Evolutionary conservation across 1,140 invertebrate species (phyloP).

Genomic region (Gonatopus flavifemur): DNA sequence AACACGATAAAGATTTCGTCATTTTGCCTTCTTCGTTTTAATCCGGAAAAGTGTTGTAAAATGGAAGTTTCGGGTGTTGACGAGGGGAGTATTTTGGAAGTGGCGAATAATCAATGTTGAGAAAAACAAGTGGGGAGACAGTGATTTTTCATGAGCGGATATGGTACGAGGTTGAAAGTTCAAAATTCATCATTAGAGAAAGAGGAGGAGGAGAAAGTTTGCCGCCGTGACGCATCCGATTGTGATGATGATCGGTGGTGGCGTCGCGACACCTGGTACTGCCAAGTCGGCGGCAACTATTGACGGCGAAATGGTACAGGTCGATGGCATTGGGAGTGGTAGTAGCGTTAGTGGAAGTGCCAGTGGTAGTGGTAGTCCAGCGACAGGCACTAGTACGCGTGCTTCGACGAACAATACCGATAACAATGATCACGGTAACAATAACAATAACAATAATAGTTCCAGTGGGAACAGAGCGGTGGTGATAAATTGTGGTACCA

Average conservation of each 20-base stretch:
- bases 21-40: too few species aligned
- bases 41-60: too few species aligned
- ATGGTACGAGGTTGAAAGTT: background rate
- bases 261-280: slow-evolving; percentile 53
- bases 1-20: too few species aligned
- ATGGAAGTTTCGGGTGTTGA: too few species aligned
- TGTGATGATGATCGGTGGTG: slow-evolving; percentile 57
- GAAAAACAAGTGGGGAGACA: background rate
- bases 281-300: slow-evolving; percentile 49
- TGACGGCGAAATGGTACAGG: slow-evolving; percentile 49
- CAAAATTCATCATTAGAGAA: too few species aligned
- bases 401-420: slow-evolving; percentile 20
- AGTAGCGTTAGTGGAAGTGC: slow-evolving; percentile 54
- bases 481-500: slow-evolving; percentile 29
- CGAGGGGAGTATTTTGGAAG: too few species aligned
- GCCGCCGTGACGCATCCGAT: slow-evolving; percentile 25
- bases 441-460: slow-evolving; percentile 31
- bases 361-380: slow-evolving; percentile 49
- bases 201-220: slow-evolving; percentile 1
- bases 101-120: too few species aligned
- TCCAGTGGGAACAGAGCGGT: slow-evolving; percentile 11
- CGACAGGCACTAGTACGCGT: slow-evolving; percentile 41
- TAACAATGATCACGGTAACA: slow-evolving; percentile 24
- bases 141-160: too few species aligned
- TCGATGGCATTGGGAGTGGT: slow-evolving; percentile 51